Conservation (phyloP, 23 tunicate species). For the Botrylloides violaceus region DNA sequence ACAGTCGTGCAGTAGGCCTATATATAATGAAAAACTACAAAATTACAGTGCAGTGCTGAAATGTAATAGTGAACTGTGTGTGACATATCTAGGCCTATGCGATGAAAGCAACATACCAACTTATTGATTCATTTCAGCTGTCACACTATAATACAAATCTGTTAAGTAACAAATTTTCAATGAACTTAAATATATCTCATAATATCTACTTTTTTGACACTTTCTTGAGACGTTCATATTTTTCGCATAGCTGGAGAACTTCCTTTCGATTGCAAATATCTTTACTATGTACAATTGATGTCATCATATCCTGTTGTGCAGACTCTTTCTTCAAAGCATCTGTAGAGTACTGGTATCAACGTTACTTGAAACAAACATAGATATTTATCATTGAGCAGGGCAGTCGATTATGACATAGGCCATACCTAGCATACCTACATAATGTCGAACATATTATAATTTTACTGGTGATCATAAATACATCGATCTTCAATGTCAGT, state of each 20-base stretch:
- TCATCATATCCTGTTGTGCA: background rate
- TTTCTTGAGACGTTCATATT: slow-evolving; percentile 47
- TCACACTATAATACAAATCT: background rate
- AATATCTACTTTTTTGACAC: slow-evolving; percentile 28
- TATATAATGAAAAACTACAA: too few relatives aligned
- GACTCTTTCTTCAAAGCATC: background rate
- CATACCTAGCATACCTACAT: too few relatives aligned
- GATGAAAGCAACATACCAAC: background rate
- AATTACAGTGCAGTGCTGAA: background rate
- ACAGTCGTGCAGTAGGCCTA: too few relatives aligned
- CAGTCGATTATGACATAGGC: too few relatives aligned
- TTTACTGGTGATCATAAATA: too few relatives aligned
- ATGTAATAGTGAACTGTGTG: background rate
- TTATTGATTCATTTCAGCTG: background rate
- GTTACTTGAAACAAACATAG: background rate
- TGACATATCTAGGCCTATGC: too few relatives aligned
- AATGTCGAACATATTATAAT: too few relatives aligned
- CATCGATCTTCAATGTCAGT: too few relatives aligned
- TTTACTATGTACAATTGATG: slow-evolving; percentile 12
- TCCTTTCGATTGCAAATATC: slow-evolving; percentile 72
- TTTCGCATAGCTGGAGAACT: slow-evolving; percentile 59
- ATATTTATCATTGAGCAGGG: too few relatives aligned
- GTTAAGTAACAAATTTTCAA: background rate
- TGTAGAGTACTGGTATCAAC: background rate
- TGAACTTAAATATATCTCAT: background rate